Conservation (phyloP, 2,888 invertebrate genomes). For the Biston betularia region DNA sequence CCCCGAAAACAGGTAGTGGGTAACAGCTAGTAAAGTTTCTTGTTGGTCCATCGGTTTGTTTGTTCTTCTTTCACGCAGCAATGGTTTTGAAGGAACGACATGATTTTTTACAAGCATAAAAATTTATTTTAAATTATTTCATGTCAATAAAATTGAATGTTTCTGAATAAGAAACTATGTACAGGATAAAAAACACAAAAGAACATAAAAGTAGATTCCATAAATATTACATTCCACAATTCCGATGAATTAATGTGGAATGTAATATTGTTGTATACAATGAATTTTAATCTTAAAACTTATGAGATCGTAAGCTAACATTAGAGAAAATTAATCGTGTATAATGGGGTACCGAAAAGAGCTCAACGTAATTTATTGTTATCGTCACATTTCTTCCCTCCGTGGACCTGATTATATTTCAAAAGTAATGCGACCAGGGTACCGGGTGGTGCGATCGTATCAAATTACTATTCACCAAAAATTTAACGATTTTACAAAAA, state of each 20-base stretch:
- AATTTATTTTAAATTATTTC: too few relatives aligned
- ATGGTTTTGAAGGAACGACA: too few relatives aligned
- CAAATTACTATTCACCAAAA: conserved; percentile 62
- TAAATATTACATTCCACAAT: background rate
- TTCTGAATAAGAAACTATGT: too few relatives aligned
- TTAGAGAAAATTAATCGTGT: conserved; percentile 53
- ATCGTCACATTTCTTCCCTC: conserved; percentile 57
- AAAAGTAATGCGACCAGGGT: conserved; percentile 63
- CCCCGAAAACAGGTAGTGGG: too few relatives aligned
- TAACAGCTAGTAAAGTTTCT: too few relatives aligned
- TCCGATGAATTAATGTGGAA: too few relatives aligned
- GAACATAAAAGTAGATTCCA: background rate
- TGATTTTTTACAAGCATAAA: too few relatives aligned
- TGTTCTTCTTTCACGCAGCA: background rate
- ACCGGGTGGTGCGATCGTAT: conserved; percentile 69
- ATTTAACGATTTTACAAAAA: conserved; percentile 31
- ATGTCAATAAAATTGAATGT: too few relatives aligned
- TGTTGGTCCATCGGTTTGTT: background rate
- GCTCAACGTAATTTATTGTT: conserved; percentile 66
- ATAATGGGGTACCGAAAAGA: conserved; percentile 60
- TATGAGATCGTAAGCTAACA: conserved; percentile 34
- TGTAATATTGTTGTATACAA: conserved; percentile 7
- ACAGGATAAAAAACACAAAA: background rate
- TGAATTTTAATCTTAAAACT: conserved; percentile 38
- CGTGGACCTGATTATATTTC: conserved; percentile 63